Evolutionary conservation across 1,140 invertebrate genomes (phyloP).

Genomic region (Heliconius hermathena): DNA sequence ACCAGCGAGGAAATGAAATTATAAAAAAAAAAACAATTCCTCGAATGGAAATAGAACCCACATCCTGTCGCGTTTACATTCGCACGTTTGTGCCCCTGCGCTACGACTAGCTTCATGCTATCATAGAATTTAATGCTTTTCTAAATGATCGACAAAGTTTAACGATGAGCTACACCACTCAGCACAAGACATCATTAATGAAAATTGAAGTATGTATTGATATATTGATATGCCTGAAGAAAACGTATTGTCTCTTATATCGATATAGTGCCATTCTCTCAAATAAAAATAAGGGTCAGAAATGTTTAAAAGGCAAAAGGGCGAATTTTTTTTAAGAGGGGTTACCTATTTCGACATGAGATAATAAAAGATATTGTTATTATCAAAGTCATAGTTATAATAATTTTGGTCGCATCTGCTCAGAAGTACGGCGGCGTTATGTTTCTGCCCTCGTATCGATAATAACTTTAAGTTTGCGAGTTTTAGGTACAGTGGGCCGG

Average conservation of each 20-base stretch:
- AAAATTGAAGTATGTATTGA: no score
- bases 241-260: not conserved
- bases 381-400: constrained; percentile 45
- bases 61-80: no score
- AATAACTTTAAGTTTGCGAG: constrained; percentile 46
- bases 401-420: constrained; percentile 48
- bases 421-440: constrained; percentile 41
- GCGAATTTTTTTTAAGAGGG: constrained; percentile 1
- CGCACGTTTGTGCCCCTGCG: no score
- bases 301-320: not conserved
- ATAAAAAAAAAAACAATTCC: no score
- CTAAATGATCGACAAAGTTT: no score
- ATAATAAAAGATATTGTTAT: constrained; percentile 51
- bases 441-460: constrained; percentile 46
- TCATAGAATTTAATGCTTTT: no score
- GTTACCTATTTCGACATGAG: constrained; percentile 24
- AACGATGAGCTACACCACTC: no score
- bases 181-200: no score
- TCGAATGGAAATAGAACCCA: no score
- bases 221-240: not conserved
- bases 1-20: not conserved
- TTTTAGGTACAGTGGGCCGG: constrained; percentile 31
- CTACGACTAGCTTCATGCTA: no score
- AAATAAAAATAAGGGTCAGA: not conserved
- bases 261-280: not conserved